Conservation (phyloP, 2,113 vertebrate genomes). For the Aphelocoma coerulescens region DNA sequence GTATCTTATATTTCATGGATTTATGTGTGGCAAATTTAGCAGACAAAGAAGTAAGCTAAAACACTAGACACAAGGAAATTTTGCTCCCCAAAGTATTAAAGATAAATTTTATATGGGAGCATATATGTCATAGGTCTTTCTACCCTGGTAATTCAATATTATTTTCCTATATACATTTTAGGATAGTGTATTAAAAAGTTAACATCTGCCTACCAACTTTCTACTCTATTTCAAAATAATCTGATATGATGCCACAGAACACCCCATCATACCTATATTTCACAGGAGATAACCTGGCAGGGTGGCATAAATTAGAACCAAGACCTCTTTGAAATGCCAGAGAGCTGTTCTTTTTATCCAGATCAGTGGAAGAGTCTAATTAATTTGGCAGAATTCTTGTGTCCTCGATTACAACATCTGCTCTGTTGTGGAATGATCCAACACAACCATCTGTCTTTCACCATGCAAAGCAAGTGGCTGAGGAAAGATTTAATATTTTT, state of each 20-base stretch:
- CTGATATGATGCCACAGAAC: not conserved
- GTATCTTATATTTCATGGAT: not conserved
- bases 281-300: not conserved
- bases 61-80: not conserved
- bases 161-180: not conserved
- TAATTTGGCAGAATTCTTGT: conserved; percentile 63
- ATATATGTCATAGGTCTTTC: not conserved
- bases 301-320: not conserved
- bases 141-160: not conserved
- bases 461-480: conserved; percentile 43
- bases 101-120: not conserved
- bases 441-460: conserved; percentile 65
- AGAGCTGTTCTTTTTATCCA: conserved; percentile 15
- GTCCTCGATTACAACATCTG: conserved; percentile 64
- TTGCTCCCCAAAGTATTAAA: not conserved
- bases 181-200: not conserved
- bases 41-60: not conserved
- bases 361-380: conserved; percentile 58
- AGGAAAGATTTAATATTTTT: conserved; percentile 58
- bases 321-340: not conserved
- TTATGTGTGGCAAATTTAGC: not conserved
- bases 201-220: not conserved
- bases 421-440: conserved; percentile 52
- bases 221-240: not conserved
- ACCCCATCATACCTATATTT: not conserved